Evolutionary conservation across 2,113 vertebrate species (phyloP).

Genomic region (Pelobates fuscus): DNA sequence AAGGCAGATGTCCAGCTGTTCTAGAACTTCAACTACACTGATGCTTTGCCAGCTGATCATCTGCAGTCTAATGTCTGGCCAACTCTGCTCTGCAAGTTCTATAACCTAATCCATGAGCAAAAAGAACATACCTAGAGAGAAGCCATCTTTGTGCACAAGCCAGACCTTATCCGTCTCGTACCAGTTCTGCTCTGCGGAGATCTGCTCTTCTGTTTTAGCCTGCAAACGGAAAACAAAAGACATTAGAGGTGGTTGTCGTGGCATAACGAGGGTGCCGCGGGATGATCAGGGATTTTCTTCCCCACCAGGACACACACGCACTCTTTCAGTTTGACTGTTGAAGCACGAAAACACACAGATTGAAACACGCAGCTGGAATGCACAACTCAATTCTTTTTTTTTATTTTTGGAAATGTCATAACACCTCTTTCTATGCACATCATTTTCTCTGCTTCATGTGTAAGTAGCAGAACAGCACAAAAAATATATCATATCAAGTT

Average conservation of each 20-base stretch:
- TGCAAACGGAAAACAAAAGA: constrained; percentile 52
- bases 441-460: no score
- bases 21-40: no score
- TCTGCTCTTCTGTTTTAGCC: constrained; percentile 96
- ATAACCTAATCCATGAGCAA: no score
- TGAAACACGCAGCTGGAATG: not conserved
- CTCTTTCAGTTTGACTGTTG: no score
- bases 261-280: not conserved
- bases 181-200: constrained; percentile 90
- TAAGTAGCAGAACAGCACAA: no score
- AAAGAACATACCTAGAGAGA: constrained; percentile 86
- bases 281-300: not conserved
- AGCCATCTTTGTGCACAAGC: constrained; percentile 94
- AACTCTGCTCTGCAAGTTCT: no score
- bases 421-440: no score
- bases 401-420: no score
- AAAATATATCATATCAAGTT: no score
- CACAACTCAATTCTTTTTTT: not conserved
- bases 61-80: no score
- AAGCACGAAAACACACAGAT: not conserved
- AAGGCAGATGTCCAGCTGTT: no score
- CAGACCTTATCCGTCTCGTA: constrained; percentile 94
- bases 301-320: not conserved
- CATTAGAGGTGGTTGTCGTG: not conserved
- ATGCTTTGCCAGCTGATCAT: no score